These are phyloP conservation scores for Chelon labrosus DNA, from an alignment of 2,797 vertebrate species.

Conservation along the genomic window DNA sequence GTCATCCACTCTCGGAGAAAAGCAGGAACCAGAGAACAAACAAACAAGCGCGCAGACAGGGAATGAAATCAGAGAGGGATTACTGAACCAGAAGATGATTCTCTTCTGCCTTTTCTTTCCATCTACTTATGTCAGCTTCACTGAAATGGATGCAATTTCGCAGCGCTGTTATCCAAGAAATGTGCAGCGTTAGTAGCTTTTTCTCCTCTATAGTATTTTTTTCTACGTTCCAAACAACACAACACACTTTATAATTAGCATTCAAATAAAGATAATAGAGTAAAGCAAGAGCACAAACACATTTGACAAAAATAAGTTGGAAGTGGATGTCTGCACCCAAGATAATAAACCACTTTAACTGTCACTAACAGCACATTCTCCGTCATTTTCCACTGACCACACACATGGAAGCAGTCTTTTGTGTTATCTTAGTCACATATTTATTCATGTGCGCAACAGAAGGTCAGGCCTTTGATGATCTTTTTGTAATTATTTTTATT, in stretches of 20 bases:
- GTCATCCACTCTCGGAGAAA: conserved; percentile 64
- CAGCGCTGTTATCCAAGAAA: conserved; percentile 39
- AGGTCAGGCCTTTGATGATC: conserved; percentile 86
- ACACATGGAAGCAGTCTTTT: conserved; percentile 62
- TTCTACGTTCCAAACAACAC: conserved; percentile 8
- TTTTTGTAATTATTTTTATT: conserved; percentile 89
- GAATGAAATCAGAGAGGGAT: conserved; percentile 69
- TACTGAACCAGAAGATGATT: conserved; percentile 68
- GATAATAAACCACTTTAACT: conserved; percentile 19
- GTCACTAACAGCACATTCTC: neutral
- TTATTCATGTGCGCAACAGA: conserved; percentile 84
- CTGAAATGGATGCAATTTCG: conserved; percentile 43
- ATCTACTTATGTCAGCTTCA: conserved; percentile 60
- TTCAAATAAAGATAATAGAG: neutral
- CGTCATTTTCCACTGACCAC: conserved; percentile 57
- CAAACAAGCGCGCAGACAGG: conserved; percentile 67
- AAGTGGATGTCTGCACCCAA: neutral
- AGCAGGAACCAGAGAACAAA: conserved; percentile 68
- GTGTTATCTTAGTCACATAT: conserved; percentile 77
- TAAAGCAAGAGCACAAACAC: too few species aligned
- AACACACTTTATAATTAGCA: neutral
- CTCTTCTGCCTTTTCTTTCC: conserved; percentile 60
- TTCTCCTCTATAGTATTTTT: neutral
- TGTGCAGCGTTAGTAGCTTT: conserved; percentile 21
- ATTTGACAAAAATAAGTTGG: neutral